These are phyloP conservation scores for Chiroxiphia lanceolata DNA, from an alignment of 2,797 vertebrate genomes.

Conservation along the genomic window DNA sequence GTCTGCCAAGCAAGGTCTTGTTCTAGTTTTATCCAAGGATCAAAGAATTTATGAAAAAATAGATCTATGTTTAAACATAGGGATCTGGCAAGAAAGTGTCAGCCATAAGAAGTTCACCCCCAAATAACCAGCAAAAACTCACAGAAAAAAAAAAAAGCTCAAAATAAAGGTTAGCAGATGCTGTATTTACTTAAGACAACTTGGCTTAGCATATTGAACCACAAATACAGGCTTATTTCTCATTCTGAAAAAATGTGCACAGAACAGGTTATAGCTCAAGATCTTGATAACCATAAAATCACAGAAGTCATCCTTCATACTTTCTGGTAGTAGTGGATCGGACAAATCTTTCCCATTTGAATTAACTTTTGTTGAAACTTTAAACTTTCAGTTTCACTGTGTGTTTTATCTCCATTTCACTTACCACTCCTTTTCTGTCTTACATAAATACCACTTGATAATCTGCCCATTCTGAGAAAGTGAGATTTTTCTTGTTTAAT, in stretches of 20 bases:
- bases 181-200: background rate
- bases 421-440: background rate
- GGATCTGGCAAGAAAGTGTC: background rate
- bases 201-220: background rate
- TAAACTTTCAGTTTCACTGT: background rate
- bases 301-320: background rate
- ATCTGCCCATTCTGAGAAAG: background rate
- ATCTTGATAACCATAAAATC: background rate
- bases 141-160: background rate
- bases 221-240: background rate
- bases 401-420: background rate
- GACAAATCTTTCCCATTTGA: background rate
- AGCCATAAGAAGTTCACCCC: background rate
- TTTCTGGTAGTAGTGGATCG: background rate
- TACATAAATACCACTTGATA: background rate
- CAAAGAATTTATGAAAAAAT: background rate
- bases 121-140: background rate
- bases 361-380: background rate
- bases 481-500: background rate
- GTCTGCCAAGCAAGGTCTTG: background rate
- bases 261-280: background rate
- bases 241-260: accelerated
- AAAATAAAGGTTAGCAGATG: background rate
- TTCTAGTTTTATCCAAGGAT: background rate
- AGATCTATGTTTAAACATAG: background rate